Conservation (phyloP, 2,113 vertebrate genomes). For the Chiloscyllium plagiosum region DNA sequence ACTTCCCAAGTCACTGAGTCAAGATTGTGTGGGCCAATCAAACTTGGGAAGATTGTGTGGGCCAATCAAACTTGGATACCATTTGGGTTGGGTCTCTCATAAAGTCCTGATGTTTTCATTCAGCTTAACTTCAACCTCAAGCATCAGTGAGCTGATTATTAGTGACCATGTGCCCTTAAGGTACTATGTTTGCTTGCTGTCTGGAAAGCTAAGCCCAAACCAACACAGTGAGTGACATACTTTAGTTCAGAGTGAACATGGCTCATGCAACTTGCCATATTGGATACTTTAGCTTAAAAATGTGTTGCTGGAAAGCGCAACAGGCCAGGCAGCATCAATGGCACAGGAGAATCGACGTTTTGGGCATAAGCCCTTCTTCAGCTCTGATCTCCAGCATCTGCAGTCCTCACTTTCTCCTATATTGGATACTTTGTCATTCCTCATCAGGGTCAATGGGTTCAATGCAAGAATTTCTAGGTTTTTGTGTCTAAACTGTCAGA, state of each 20-base stretch:
- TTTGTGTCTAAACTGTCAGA: slow-evolving; percentile 43
- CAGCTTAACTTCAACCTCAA: neutral
- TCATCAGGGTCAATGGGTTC: neutral
- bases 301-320: too few species aligned
- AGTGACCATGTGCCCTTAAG: neutral
- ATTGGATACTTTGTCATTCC: neutral
- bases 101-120: too few species aligned
- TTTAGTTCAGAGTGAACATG: neutral
- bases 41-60: too few species aligned
- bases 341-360: too few species aligned
- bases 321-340: too few species aligned
- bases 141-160: neutral
- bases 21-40: too few species aligned
- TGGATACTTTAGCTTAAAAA: neutral
- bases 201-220: neutral
- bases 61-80: too few species aligned
- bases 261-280: neutral
- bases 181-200: neutral
- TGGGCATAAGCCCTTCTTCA: too few species aligned
- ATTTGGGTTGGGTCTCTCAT: too few species aligned
- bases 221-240: neutral
- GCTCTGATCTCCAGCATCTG: too few species aligned
- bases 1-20: too few species aligned
- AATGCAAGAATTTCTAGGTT: neutral
- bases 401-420: too few species aligned